These are phyloP conservation scores for Macroramphosus scolopax DNA, from an alignment of 2,797 vertebrate species.

Conservation along the genomic window DNA sequence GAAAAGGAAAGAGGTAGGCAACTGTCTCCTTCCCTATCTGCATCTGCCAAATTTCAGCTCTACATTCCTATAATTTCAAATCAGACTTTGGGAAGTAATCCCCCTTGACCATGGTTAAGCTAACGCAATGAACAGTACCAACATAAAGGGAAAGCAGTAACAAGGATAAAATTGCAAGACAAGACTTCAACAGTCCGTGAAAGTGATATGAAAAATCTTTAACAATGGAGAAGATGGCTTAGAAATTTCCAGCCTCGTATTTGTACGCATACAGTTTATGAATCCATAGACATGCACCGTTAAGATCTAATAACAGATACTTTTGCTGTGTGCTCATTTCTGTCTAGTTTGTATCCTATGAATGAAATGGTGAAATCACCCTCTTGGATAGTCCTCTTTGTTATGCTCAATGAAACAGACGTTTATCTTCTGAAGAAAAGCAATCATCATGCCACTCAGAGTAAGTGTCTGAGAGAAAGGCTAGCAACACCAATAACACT, in stretches of 20 bases:
- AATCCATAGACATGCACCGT: conserved; percentile 5
- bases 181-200: conserved; percentile 16
- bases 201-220: conserved; percentile 26
- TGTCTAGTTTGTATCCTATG: conserved; percentile 5
- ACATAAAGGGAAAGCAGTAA: conserved; percentile 27
- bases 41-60: no score
- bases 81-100: conserved; percentile 14
- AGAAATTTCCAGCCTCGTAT: conserved; percentile 13
- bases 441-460: conserved; percentile 17
- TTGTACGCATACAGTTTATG: conserved; percentile 1
- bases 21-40: conserved; percentile 8
- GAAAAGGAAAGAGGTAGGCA: conserved; percentile 26
- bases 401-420: no score
- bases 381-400: conserved; percentile 25
- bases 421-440: conserved; percentile 38
- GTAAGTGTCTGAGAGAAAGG: conserved; percentile 24
- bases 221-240: conserved; percentile 15
- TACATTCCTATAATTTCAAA: conserved; percentile 11
- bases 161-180: conserved; percentile 19
- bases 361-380: conserved; percentile 39
- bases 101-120: conserved; percentile 9
- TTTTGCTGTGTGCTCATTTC: neutral
- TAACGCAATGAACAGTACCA: conserved; percentile 5
- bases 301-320: conserved; percentile 7
- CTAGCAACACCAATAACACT: conserved; percentile 18